Base-by-base conservation (phyloP, 2,888 invertebrate species). In the Troilus luridus region DNA sequence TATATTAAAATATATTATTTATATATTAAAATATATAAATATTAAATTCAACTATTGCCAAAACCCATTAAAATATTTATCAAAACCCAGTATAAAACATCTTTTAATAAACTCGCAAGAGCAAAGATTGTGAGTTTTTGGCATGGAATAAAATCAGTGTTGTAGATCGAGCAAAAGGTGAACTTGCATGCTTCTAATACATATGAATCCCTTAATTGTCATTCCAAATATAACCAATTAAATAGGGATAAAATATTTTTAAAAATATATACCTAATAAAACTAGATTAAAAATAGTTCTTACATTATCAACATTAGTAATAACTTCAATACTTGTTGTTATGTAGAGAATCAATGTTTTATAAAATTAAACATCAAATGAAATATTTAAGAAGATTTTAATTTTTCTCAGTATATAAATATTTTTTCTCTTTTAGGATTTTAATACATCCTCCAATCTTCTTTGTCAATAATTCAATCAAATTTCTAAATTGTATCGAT, bases 381-480 rank as follows among this genome's bases (percentile, higher is more conserved):
- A 85, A 85, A 21, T 56, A 85, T 85, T 85, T 85, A 77, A 77
- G 41, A 77, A 41, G 56, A 17, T 85, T 0, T 56, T 56, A 56
- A n/a, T 85, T 85, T 85, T 41, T 85, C n/a, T 56, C n/a, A 54
- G 54, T 85, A 8, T 41, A 77, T 77, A 77, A 14, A 41, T 41
- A 27, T 17, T 85, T 54, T 56, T 85, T 54, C 85, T 56, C 17
- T 85, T 85, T 85, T 85, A 85, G 56, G 56, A 56, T 54, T 85
- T 21, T n/a, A 85, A 56, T 56, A 58, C 21, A 85, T 85, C 14
- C n/a, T 54, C 85, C 12, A n/a, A 56, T 56, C 85, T 85, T 85
- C 85, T 85, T 56, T 85, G 54, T 85, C 85, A 85, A 56, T 85
- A 85, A 85, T 85, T 85, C 85, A 85, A 77, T 85, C 56, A 85